Evolutionary conservation across 2,113 vertebrate genomes (phyloP).

Genomic region (Connochaetes taurinus): DNA sequence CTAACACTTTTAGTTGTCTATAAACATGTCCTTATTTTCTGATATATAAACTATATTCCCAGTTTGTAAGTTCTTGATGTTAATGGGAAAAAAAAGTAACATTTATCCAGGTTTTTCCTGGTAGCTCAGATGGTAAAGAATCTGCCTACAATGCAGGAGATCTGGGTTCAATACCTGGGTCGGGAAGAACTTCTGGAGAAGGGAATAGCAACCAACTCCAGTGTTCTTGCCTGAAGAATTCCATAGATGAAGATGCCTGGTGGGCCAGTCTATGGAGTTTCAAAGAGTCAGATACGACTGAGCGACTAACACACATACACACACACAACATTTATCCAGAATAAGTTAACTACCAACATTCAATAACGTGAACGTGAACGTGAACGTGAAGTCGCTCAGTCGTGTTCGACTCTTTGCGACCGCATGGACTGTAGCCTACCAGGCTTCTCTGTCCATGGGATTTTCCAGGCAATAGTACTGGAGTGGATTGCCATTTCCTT

Average conservation of each 20-base stretch:
- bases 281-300: background rate
- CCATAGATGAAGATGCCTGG: accelerated
- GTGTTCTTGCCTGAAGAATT: background rate
- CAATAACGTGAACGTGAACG: background rate
- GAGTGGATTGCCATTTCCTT: too few species aligned
- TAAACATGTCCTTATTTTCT: background rate
- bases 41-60: background rate
- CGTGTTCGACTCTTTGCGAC: too few species aligned
- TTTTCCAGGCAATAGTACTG: too few species aligned
- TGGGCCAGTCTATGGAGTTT: background rate
- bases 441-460: too few species aligned
- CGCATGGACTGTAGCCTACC: too few species aligned
- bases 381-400: too few species aligned
- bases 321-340: background rate
- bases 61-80: background rate
- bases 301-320: accelerated
- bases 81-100: background rate
- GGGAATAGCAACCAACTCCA: background rate
- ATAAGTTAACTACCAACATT: background rate
- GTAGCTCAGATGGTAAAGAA: background rate
- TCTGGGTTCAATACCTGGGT: background rate
- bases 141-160: background rate
- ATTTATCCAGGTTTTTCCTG: background rate
- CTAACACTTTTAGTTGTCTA: background rate
- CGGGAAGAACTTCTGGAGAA: background rate